These are phyloP conservation scores for Laterallus jamaicensis DNA, from an alignment of 2,113 vertebrate genomes.

Conservation along the genomic window DNA sequence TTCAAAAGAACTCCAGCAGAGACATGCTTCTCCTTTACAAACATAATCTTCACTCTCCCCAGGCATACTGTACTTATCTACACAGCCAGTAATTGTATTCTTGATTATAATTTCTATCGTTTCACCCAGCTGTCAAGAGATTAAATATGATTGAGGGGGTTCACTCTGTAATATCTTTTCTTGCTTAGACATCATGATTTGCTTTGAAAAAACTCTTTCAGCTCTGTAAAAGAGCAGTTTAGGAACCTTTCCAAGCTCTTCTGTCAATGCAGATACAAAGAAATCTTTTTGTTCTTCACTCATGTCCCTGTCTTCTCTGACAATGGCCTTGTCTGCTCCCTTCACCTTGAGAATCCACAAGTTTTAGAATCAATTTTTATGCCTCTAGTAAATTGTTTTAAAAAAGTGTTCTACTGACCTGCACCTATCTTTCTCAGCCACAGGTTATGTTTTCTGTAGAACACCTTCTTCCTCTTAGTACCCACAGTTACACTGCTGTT, in stretches of 20 bases:
- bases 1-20: not conserved
- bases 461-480: not conserved
- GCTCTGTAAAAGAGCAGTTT: not conserved
- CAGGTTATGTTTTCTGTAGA: not conserved
- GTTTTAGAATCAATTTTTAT: not conserved
- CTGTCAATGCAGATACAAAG: not conserved
- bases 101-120: not conserved
- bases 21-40: not conserved
- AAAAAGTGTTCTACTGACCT: not conserved
- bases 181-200: not conserved
- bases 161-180: not conserved
- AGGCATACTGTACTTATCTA: not conserved
- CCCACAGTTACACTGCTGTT: not conserved
- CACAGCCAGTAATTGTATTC: not conserved
- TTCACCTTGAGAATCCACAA: not conserved
- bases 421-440: not conserved
- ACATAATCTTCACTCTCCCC: not conserved
- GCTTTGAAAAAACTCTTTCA: not conserved
- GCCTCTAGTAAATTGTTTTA: not conserved
- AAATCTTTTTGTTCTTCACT: not conserved
- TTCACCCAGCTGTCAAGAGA: not conserved
- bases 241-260: not conserved
- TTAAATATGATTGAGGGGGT: not conserved
- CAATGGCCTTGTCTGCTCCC: not conserved
- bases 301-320: not conserved